Evolutionary conservation across 1,140 invertebrate genomes (phyloP), one percentile per base, ranked within the genome.

Genomic region (Elysia chlorotica): DNA sequence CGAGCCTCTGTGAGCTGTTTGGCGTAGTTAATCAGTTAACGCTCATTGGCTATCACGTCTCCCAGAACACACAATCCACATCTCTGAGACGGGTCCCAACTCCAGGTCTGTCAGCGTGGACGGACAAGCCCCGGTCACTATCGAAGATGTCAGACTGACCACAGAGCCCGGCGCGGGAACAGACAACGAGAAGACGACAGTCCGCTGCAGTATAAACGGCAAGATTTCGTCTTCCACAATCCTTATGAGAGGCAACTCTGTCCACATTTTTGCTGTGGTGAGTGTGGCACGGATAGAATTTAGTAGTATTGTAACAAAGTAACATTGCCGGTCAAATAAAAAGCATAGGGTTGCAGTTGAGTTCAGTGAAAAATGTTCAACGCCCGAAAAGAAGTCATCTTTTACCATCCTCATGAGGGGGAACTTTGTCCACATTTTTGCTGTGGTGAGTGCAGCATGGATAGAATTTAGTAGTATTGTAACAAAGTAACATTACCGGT

Each of bases 261-360:
- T 89, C 4, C 86, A 89, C 79, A 37, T 90, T 4, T 90, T 89
- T 75, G 86, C 85, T 4, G 74, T 80, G 76, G 89, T 88, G 77
- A 74, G 79, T 54, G n/a, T n/a, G n/a, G n/a, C n/a, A n/a, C n/a
- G n/a, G n/a, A n/a, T n/a, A n/a, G n/a, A n/a, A n/a, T n/a, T n/a
- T n/a, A n/a, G n/a, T n/a, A n/a, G n/a, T n/a, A n/a, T n/a, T n/a
- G n/a, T n/a, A n/a, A n/a, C n/a, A n/a, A n/a, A n/a, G n/a, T n/a
- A n/a, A n/a, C n/a, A n/a, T n/a, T n/a, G n/a, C n/a, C n/a, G n/a
- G n/a, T n/a, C n/a, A n/a, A n/a, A n/a, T n/a, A n/a, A n/a, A n/a
- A n/a, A n/a, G n/a, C n/a, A n/a, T n/a, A n/a, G n/a, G n/a, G n/a
- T n/a, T n/a, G n/a, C n/a, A n/a, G n/a, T n/a, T n/a, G n/a, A n/a